These are phyloP conservation scores for Lanius ludovicianus DNA, from an alignment of 2,113 vertebrate genomes.

Conservation along the genomic window DNA sequence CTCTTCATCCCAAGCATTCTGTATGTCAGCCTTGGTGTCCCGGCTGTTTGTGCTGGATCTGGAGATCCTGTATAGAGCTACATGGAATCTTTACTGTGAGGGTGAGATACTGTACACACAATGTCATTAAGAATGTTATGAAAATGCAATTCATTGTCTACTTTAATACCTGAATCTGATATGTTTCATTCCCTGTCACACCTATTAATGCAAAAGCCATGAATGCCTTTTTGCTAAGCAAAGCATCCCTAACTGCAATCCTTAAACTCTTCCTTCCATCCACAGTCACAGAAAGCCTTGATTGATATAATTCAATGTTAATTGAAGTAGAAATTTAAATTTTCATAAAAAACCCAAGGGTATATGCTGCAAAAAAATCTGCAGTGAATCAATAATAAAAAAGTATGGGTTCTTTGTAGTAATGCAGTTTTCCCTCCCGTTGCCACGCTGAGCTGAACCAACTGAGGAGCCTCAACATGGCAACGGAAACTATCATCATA, in stretches of 20 bases:
- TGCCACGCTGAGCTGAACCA: slow-evolving; percentile 85
- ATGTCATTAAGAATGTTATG: background rate
- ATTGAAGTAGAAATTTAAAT: slow-evolving; percentile 76
- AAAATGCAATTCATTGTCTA: slow-evolving; percentile 52
- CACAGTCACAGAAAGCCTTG: slow-evolving; percentile 90
- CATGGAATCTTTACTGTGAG: background rate
- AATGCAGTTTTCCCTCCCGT: slow-evolving; percentile 88
- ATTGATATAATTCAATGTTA: slow-evolving; percentile 77
- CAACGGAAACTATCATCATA: slow-evolving; percentile 99
- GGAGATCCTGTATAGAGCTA: slow-evolving; percentile 32
- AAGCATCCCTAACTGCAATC: slow-evolving; percentile 51
- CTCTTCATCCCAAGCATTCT: slow-evolving; percentile 23
- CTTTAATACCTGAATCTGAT: slow-evolving; percentile 66
- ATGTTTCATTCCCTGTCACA: slow-evolving; percentile 61
- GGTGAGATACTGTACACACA: slow-evolving; percentile 7
- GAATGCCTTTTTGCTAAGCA: slow-evolving; percentile 43
- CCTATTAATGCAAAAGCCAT: slow-evolving; percentile 45
- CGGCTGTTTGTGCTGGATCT: background rate
- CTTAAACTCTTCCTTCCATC: slow-evolving; percentile 86
- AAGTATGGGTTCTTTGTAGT: slow-evolving; percentile 77
- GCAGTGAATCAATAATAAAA: slow-evolving; percentile 80
- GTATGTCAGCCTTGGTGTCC: background rate
- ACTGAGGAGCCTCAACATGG: slow-evolving; percentile 74
- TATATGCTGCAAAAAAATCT: slow-evolving; percentile 91
- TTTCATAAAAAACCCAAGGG: slow-evolving; percentile 61